These are phyloP conservation scores for Papio anubis DNA, from an alignment of 2,113 vertebrate genomes.

Conservation along the genomic window DNA sequence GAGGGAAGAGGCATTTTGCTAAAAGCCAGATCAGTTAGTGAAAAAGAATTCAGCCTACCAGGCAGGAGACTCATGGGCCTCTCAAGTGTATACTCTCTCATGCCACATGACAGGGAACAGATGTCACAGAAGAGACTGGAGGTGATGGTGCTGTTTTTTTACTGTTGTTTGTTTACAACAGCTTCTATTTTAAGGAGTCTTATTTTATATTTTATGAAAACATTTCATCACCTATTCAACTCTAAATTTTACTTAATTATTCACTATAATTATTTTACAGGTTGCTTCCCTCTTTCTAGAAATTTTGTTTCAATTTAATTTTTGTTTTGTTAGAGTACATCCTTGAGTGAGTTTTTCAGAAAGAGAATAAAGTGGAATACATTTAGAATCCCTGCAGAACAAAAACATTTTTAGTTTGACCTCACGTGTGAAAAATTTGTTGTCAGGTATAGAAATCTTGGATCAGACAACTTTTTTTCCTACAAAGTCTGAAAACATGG, in stretches of 20 bases:
- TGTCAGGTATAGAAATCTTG: background rate
- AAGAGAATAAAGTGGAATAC: background rate
- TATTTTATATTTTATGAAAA: background rate
- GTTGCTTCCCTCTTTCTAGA: background rate
- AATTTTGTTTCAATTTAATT: background rate
- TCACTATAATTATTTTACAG: background rate
- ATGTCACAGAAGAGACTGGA: background rate
- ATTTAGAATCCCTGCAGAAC: background rate
- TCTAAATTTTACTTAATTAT: background rate
- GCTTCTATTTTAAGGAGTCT: background rate
- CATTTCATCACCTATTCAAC: background rate
- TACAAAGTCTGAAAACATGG: background rate
- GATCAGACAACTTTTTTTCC: background rate
- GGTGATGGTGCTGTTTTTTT: background rate
- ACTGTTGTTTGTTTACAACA: background rate
- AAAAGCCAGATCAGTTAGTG: background rate
- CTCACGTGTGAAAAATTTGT: background rate
- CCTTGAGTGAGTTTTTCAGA: background rate
- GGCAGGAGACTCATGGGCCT: background rate
- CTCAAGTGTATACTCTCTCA: fast-evolving
- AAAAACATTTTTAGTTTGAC: background rate
- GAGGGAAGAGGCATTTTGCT: background rate
- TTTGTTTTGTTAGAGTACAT: constrained; percentile 7
- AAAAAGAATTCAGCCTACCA: background rate
- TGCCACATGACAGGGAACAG: background rate